Percentiles rank a stretch among this genome's conserved stretches.
Conservation (phyloP, 1,140 invertebrate species). For the Magallana angulata region DNA sequence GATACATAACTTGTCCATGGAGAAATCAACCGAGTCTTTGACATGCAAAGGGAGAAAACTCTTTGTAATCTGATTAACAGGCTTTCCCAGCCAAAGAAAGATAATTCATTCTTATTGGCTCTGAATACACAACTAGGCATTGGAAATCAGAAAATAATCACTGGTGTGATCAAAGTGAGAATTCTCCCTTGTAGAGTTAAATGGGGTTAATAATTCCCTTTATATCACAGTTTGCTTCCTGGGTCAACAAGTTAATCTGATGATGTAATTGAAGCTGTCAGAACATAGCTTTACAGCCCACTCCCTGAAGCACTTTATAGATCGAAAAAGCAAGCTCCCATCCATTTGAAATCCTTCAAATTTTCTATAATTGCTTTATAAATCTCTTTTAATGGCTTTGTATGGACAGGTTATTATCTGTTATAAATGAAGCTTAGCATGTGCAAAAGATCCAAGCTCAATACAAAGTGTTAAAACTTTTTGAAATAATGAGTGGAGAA, state of each 20-base stretch:
- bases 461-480: no score
- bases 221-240: neutral
- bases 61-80: no score
- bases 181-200: neutral
- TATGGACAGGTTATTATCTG: no score
- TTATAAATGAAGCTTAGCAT: no score
- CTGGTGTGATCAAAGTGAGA: neutral
- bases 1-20: no score
- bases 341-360: neutral
- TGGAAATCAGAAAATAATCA: neutral
- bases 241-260: neutral
- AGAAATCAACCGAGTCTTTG: no score
- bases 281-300: neutral
- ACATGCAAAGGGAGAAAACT: no score
- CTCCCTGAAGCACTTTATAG: neutral
- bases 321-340: neutral
- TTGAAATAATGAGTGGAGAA: no score
- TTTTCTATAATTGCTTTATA: neutral
- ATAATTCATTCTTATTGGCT: no score
- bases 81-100: no score
- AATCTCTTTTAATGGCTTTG: neutral
- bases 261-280: slow-evolving; percentile 2
- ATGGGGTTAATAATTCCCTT: neutral
- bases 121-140: no score
- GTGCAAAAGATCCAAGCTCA: no score